Percentiles rank a stretch among this genome's conserved stretches.
These are phyloP conservation scores for Hydractinia symbiolongicarpus DNA, from an alignment of 30 jellyfish, hydroid and myxozoan species.

Conservation along the genomic window DNA sequence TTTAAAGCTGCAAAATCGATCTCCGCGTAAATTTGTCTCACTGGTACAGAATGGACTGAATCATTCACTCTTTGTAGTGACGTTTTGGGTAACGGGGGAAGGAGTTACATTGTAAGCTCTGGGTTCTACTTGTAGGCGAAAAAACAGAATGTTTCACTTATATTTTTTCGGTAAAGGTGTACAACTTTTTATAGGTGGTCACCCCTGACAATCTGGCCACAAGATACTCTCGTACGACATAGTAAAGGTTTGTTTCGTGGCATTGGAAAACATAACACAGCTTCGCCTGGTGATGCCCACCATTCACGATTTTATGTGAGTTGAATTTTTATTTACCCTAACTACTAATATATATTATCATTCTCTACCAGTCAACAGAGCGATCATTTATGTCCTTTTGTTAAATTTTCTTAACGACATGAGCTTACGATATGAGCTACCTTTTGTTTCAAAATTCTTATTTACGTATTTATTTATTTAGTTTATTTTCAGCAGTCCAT, in stretches of 20 bases:
- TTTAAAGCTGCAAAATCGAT: too few species aligned
- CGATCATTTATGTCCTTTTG: not conserved
- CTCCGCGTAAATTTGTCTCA: too few species aligned
- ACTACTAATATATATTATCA: not conserved
- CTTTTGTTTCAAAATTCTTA: not conserved
- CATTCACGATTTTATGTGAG: conserved; percentile 93
- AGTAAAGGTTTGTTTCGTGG: conserved; percentile 65
- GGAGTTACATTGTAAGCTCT: too few species aligned
- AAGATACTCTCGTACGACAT: conserved; percentile 76
- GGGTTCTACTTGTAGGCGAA: not conserved
- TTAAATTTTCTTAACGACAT: not conserved
- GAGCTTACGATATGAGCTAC: too few species aligned
- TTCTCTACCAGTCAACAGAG: not conserved
- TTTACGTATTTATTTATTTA: conserved; percentile 18
- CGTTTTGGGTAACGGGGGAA: too few species aligned
- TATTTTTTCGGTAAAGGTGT: not conserved
- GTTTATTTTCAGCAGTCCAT: conserved; percentile 83
- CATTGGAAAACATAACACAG: conserved; percentile 83
- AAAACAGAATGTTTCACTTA: not conserved
- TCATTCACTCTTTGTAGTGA: too few species aligned
- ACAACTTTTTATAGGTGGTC: conserved; percentile 71
- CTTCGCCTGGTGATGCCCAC: conserved; percentile 94
- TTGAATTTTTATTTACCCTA: not conserved
- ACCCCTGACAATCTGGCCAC: conserved; percentile 92
- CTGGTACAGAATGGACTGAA: too few species aligned